Conservation (phyloP, 2,888 invertebrate species). For the Rhynchonema sp. region DNA sequence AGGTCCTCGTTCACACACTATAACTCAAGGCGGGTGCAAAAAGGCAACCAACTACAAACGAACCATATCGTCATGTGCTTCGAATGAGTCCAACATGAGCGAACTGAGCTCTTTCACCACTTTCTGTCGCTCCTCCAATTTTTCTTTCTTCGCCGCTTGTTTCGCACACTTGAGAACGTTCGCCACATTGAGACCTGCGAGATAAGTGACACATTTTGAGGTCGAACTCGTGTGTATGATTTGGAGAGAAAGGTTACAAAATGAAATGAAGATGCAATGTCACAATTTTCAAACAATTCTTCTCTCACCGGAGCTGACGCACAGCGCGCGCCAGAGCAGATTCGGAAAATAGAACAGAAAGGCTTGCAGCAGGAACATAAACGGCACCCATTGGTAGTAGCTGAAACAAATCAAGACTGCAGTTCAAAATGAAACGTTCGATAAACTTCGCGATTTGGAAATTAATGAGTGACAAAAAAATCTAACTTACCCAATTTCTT, state of each 20-base stretch:
- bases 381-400: slow-evolving; percentile 3
- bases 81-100: not conserved
- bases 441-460: not conserved
- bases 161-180: not conserved
- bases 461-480: not conserved
- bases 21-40: no score
- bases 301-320: no score
- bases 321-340: not conserved
- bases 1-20: no score
- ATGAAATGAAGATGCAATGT: no score
- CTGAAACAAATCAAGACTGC: not conserved
- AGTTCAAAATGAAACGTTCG: no score
- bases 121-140: not conserved
- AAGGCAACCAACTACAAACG: not conserved
- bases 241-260: not conserved
- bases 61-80: not conserved
- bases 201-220: not conserved
- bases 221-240: not conserved
- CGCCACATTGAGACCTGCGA: not conserved
- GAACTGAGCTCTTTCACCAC: not conserved
- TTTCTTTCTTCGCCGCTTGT: not conserved
- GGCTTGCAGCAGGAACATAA: not conserved
- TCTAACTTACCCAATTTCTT: not conserved
- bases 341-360: not conserved
- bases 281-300: no score